Percentiles rank a stretch among this genome's conserved stretches.
phyloP scores from a whole-genome alignment of 2,888 invertebrate genomes.

The Amorpha juglandis region DNA sequence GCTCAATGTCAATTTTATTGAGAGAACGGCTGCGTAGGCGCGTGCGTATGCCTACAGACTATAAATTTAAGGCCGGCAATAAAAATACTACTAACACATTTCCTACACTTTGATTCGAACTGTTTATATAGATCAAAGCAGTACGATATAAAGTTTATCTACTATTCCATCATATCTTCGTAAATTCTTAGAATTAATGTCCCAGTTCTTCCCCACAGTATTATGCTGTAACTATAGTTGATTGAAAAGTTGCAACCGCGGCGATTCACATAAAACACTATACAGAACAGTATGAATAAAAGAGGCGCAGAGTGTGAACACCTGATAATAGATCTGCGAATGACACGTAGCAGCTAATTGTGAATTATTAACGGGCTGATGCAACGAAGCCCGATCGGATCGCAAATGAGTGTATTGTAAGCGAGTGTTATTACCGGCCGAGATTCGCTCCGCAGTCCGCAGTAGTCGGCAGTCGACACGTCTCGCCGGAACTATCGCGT shows the following conservation, averaged over 20 bases:
- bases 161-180: slow-evolving; percentile 65
- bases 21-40: slow-evolving; percentile 70
- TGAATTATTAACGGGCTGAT: slow-evolving; percentile 48
- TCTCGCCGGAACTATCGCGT: slow-evolving; percentile 54
- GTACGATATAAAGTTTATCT: slow-evolving; percentile 74
- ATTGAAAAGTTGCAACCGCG: not conserved
- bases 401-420: slow-evolving; percentile 45
- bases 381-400: slow-evolving; percentile 51
- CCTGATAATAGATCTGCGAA: slow-evolving; percentile 42
- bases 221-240: not conserved
- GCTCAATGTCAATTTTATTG: slow-evolving; percentile 65
- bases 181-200: slow-evolving; percentile 59
- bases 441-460: slow-evolving; percentile 30
- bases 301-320: slow-evolving; percentile 42
- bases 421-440: slow-evolving; percentile 36
- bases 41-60: slow-evolving; percentile 64
- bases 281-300: not conserved
- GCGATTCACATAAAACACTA: not conserved
- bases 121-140: slow-evolving; percentile 81
- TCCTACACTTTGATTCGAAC: slow-evolving; percentile 81
- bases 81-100: slow-evolving; percentile 81
- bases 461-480: slow-evolving; percentile 34
- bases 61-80: slow-evolving; percentile 78
- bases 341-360: slow-evolving; percentile 48
- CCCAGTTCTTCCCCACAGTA: slow-evolving; percentile 44